These are phyloP conservation scores for Epistrophe grossulariae DNA, from an alignment of 2,888 invertebrate genomes.

Conservation along the genomic window DNA sequence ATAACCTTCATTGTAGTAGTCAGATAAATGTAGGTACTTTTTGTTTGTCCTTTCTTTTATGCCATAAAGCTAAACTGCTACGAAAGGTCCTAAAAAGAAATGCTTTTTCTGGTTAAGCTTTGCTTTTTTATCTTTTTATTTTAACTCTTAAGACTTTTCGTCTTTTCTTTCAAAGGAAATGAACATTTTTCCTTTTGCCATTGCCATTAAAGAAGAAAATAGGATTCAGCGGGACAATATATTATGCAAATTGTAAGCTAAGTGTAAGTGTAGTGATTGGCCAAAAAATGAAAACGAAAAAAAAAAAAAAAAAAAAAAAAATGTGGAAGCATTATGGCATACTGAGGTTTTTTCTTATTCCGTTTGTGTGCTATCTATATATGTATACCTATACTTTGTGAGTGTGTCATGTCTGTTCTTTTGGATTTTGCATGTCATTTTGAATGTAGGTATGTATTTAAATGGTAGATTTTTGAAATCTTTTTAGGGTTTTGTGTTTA, in stretches of 20 bases:
- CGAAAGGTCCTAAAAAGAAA: slow-evolving; percentile 37
- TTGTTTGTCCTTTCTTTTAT: slow-evolving; percentile 1
- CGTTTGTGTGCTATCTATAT: neutral
- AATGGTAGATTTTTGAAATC: slow-evolving; percentile 25
- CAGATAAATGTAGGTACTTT: neutral
- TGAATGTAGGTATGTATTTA: slow-evolving; percentile 38
- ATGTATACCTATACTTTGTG: neutral
- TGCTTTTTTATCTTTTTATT: slow-evolving; percentile 11
- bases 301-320: neutral
- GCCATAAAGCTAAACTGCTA: slow-evolving; percentile 40
- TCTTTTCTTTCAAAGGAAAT: slow-evolving; percentile 32
- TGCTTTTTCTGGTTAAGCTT: slow-evolving; percentile 20
- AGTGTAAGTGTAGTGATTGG: slow-evolving; percentile 83
- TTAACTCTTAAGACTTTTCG: neutral
- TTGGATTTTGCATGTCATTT: slow-evolving; percentile 23
- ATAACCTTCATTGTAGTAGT: neutral
- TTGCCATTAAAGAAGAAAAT: slow-evolving; percentile 31
- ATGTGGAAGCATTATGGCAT: slow-evolving; percentile 11
- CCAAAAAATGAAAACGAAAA: slow-evolving; percentile 77
- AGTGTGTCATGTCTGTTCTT: neutral
- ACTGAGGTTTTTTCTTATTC: slow-evolving; percentile 10
- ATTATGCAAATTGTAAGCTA: slow-evolving; percentile 83
- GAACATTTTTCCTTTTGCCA: slow-evolving; percentile 40
- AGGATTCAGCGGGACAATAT: slow-evolving; percentile 78
- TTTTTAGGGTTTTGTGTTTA: slow-evolving; percentile 34